Conservation (phyloP, 1,140 invertebrate genomes). For the Drosophila pachea region DNA sequence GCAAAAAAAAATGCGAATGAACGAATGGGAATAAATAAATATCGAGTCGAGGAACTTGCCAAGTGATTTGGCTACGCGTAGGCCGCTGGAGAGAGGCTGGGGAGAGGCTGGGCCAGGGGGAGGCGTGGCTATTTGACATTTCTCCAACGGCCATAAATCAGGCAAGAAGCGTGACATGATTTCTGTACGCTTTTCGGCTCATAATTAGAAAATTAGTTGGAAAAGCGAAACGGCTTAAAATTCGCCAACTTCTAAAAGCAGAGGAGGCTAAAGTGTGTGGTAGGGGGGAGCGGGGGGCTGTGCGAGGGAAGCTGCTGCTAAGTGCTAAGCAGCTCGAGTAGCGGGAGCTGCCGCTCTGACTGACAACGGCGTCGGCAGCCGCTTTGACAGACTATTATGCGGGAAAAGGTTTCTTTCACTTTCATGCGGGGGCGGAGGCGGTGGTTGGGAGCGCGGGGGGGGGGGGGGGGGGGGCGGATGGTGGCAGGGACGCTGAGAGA, state of each 20-base stretch:
- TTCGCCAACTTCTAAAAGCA: conserved; percentile 8
- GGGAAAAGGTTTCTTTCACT: conserved; percentile 76
- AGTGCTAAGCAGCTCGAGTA: conserved; percentile 19
- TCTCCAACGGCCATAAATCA: conserved; percentile 75
- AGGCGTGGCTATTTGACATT: conserved; percentile 73
- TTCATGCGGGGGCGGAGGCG: conserved; percentile 32
- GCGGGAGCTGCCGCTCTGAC: conserved; percentile 32
- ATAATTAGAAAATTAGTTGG: conserved; percentile 78
- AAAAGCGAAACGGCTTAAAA: conserved; percentile 44
- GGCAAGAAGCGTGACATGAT: conserved; percentile 60
- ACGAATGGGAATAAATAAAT: conserved; percentile 1
- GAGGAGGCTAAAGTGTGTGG: conserved; percentile 14
- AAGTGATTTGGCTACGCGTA: conserved; percentile 71
- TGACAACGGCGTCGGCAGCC: conserved; percentile 38
- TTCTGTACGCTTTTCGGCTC: conserved; percentile 57
- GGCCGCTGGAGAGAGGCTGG: conserved; percentile 22
- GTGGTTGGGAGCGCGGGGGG: too few species aligned
- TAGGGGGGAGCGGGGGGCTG: conserved; percentile 1
- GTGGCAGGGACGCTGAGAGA: conserved; percentile 49
- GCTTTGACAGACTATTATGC: conserved; percentile 77
- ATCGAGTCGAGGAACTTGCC: conserved; percentile 52
- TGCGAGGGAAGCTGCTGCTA: neutral
- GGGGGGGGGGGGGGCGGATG: neutral
- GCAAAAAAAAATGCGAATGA: conserved; percentile 12
- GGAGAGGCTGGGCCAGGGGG: neutral